Evolutionary conservation across 2,113 vertebrate species (phyloP).

Genomic region (Poicephalus gulielmi): DNA sequence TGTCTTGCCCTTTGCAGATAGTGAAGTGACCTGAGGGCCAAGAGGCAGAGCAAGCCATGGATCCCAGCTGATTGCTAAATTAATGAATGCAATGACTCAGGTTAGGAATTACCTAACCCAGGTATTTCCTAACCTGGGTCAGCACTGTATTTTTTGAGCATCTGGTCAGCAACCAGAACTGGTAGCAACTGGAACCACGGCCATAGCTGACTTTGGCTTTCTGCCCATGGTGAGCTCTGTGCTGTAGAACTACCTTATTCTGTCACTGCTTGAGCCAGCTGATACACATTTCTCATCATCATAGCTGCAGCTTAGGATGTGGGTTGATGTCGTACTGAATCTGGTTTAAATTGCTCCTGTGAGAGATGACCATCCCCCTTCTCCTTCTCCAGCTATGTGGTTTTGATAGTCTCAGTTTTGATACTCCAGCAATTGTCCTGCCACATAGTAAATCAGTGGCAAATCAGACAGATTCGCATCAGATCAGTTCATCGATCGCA

Average conservation of each 20-base stretch:
- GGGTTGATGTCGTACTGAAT: neutral
- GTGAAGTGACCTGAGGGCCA: neutral
- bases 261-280: neutral
- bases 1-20: neutral
- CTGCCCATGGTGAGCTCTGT: neutral
- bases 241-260: neutral
- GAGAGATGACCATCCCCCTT: neutral
- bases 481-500: neutral
- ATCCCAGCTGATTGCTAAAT: neutral
- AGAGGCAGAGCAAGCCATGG: neutral
- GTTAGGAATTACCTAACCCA: neutral
- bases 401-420: neutral
- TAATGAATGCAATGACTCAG: neutral
- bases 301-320: fast-evolving
- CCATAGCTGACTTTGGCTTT: neutral
- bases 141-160: neutral
- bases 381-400: neutral
- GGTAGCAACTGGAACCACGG: neutral
- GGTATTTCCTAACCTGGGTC: neutral
- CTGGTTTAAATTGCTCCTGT: neutral
- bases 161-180: too few species aligned
- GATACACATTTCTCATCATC: neutral
- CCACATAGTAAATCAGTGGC: neutral
- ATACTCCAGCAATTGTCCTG: neutral
- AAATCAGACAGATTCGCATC: neutral